Conservation (phyloP, 2,113 vertebrate genomes). For the Ahaetulla prasina region DNA sequence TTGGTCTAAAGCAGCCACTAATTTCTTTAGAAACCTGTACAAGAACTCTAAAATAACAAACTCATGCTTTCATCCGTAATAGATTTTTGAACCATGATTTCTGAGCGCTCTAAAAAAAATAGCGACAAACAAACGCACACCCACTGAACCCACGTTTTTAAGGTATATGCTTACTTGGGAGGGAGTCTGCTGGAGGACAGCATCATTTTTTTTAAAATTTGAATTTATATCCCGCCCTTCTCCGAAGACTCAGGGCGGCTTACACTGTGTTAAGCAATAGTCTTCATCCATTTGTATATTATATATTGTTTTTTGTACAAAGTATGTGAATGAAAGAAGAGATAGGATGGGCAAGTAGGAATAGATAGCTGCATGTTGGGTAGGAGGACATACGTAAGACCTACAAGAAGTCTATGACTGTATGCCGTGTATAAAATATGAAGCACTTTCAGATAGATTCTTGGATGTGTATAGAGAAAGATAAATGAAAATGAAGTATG, state of each 20-base stretch:
- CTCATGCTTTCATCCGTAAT: neutral
- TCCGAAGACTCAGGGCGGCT: no score
- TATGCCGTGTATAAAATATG: neutral
- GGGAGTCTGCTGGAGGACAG: neutral
- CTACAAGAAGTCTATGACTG: neutral
- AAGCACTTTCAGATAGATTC: neutral
- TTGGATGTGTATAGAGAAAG: neutral
- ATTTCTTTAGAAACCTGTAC: neutral
- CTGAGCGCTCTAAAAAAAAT: neutral
- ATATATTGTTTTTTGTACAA: neutral
- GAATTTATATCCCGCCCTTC: no score
- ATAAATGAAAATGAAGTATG: neutral
- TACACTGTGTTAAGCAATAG: no score
- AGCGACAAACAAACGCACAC: neutral
- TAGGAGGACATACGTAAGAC: neutral
- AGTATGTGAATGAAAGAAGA: neutral
- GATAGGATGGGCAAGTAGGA: neutral
- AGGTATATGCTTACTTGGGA: neutral
- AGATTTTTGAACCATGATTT: conserved; percentile 5
- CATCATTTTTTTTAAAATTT: no score
- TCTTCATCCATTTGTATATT: no score
- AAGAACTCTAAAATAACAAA: conserved; percentile 3
- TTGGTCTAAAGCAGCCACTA: neutral
- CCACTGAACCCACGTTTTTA: neutral
- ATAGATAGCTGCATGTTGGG: neutral